Evolutionary conservation across 1,140 invertebrate genomes (phyloP).

Genomic region (Zaprionus camerounensis): DNA sequence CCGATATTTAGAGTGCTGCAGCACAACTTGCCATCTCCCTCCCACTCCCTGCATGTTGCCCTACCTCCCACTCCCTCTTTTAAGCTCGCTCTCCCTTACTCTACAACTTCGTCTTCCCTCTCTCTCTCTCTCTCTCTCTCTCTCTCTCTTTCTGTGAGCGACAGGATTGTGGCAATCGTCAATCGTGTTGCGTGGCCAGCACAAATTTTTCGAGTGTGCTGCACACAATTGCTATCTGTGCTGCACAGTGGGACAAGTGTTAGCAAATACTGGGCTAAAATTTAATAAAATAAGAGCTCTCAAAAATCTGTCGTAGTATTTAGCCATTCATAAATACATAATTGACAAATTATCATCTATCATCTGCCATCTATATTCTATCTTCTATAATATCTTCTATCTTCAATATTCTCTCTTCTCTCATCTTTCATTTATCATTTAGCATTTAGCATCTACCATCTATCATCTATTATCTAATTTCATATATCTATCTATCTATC

Average conservation of each 20-base stretch:
- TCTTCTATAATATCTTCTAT: no score
- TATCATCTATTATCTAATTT: no score
- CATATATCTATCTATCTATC: no score
- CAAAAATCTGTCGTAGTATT: neutral
- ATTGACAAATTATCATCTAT: no score
- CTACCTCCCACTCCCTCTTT: neutral
- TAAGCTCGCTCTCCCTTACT: neutral
- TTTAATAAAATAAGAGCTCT: neutral
- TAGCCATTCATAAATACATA: no score
- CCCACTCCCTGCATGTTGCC: neutral
- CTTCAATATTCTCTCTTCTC: no score
- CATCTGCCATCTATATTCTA: no score
- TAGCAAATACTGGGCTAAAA: neutral
- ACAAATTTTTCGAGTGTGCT: slow-evolving; percentile 61
- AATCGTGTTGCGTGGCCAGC: slow-evolving; percentile 71
- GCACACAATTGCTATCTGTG: slow-evolving; percentile 54
- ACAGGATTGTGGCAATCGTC: slow-evolving; percentile 69
- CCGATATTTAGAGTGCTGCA: slow-evolving; percentile 60
- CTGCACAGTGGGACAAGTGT: slow-evolving; percentile 20
- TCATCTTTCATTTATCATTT: no score
- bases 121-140: neutral
- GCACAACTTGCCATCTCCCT: slow-evolving; percentile 5
- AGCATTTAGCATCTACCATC: no score
- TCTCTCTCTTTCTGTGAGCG: slow-evolving; percentile 16
- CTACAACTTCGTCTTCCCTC: neutral